Conservation (phyloP, 1,140 invertebrate genomes). For the Zaprionus ornatus region DNA sequence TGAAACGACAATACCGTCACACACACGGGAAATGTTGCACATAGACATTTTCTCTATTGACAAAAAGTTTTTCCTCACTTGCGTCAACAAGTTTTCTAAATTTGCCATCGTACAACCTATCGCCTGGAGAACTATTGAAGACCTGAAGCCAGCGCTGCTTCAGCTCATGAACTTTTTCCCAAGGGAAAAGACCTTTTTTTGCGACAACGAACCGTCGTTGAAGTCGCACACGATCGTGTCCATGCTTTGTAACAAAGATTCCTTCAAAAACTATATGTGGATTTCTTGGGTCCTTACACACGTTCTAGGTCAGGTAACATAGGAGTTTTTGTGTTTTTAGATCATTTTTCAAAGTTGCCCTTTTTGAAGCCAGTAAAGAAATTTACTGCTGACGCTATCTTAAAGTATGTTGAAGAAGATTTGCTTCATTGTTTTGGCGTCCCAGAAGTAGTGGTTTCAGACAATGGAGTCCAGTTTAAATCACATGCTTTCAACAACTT, state of each 20-base stretch:
- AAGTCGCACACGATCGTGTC: not conserved
- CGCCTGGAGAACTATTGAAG: not conserved
- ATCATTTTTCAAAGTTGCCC: no score
- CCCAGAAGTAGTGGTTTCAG: no score
- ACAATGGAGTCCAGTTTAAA: no score
- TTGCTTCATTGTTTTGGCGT: no score
- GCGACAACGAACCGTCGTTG: constrained; percentile 9
- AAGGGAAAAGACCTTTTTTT: not conserved
- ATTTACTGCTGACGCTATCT: no score
- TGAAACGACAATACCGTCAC: not conserved
- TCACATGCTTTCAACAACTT: no score
- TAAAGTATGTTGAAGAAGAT: no score
- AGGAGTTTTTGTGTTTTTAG: no score
- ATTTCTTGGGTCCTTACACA: no score
- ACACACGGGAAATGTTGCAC: not conserved
- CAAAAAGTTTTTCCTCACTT: not conserved
- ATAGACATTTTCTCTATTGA: constrained; percentile 4
- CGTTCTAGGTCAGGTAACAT: no score
- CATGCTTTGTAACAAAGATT: not conserved
- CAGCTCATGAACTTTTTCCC: constrained; percentile 15
- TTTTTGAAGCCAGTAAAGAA: no score
- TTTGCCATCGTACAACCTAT: not conserved
- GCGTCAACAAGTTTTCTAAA: constrained; percentile 7
- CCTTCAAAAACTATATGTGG: no score
- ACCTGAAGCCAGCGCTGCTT: not conserved